Base-by-base conservation (phyloP, 2,113 vertebrate species). In the Egretta garzetta region DNA sequence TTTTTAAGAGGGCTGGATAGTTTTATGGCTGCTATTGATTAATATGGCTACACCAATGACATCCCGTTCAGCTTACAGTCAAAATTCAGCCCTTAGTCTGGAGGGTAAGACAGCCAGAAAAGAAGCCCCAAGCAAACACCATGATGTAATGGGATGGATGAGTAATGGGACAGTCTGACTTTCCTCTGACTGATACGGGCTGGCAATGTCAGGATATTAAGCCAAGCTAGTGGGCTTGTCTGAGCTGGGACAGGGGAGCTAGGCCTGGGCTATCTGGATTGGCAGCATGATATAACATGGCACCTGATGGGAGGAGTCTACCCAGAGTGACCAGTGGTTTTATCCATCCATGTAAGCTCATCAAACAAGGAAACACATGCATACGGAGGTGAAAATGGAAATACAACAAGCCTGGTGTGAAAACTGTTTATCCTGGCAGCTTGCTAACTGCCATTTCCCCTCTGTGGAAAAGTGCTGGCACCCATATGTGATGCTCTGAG, bases 1-100 rank as follows among this genome's bases (percentile, higher is more conserved):
- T 94, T 91, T 88, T 66, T 1, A 14, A 76, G 76, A 92, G 60
- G 58, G 66, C 60, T 93, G 86, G 68, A 86, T 94, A 81, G 73
- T 95, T 95, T 97, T 96, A 96, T 95, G 81, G 35, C 67, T 81
- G 35, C 67, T 93, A 16, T 96, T 95, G 89, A 93, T 97, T 91
- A 95, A 93, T 94, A 73, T 56, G 33, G 74, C 71, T 95, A 24
- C 80, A 90, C 64, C 72, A 90, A 64, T 79, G 85, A 87, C 71
- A 77, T 89, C 68, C 47, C 39, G 32, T 96, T 96, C 93, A 94
- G 84, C 13, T 90, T 94, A 76, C 32, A 90, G 41, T 94, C 70
- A 95, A 82, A 96, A 91, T 95, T 93, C 41, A 86, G 66, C 79
- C 71, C 75, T 73, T 66, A 85, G 45, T 75, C 80, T 87, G 74